Evolutionary conservation across 2,797 vertebrate genomes (phyloP).

Genomic region (Hirundo rustica): DNA sequence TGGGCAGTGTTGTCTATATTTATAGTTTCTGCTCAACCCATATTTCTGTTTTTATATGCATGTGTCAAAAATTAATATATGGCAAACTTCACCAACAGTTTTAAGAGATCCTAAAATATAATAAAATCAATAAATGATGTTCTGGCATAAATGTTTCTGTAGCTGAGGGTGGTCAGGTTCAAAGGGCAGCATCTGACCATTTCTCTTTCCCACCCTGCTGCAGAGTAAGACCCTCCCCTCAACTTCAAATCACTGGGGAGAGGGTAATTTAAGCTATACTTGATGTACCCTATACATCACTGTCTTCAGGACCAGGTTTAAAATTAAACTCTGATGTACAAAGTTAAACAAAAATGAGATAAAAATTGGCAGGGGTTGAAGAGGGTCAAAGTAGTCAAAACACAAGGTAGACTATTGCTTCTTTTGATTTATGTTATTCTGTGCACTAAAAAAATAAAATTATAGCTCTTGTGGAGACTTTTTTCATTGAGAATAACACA

Average conservation of each 20-base stretch:
- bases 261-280: slow-evolving; percentile 94
- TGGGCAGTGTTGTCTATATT: slow-evolving; percentile 49
- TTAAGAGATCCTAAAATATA: slow-evolving; percentile 57
- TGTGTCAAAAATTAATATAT: slow-evolving; percentile 32
- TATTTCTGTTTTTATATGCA: slow-evolving; percentile 58
- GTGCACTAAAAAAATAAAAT: slow-evolving; percentile 76
- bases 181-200: slow-evolving; percentile 87
- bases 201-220: slow-evolving; percentile 87
- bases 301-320: slow-evolving; percentile 90
- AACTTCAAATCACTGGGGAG: slow-evolving; percentile 85
- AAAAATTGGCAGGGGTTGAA: slow-evolving; percentile 97
- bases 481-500: slow-evolving; percentile 67
- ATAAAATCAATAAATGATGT: slow-evolving; percentile 70
- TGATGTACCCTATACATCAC: slow-evolving; percentile 99
- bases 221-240: slow-evolving; percentile 77
- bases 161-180: slow-evolving; percentile 83
- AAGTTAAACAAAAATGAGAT: slow-evolving; percentile 98
- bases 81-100: slow-evolving; percentile 58
- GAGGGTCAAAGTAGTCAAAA: slow-evolving; percentile 85
- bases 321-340: slow-evolving; percentile 99
- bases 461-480: slow-evolving; percentile 67
- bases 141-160: slow-evolving; percentile 60
- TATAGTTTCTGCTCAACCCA: slow-evolving; percentile 37
- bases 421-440: slow-evolving; percentile 83
- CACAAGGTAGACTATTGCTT: slow-evolving; percentile 81